These are phyloP conservation scores for Sinocyclocheilus rhinocerous DNA, from an alignment of 2,113 vertebrate genomes.

Conservation along the genomic window DNA sequence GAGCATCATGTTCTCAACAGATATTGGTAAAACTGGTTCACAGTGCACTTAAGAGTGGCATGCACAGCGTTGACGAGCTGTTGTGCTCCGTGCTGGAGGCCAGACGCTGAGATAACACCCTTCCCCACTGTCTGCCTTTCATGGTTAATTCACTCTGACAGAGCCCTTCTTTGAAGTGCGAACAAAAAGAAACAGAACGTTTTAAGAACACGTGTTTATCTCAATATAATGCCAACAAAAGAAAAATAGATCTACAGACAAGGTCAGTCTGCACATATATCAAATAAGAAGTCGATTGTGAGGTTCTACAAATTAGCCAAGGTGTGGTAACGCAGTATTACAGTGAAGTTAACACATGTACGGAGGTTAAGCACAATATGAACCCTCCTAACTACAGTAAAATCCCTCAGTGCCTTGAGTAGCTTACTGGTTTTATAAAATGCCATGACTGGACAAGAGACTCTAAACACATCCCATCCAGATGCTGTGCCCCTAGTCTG, in stretches of 20 bases:
- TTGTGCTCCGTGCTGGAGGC: not conserved
- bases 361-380: too few relatives aligned
- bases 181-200: too few relatives aligned
- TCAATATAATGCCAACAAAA: not conserved
- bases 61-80: not conserved
- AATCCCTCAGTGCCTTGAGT: too few relatives aligned
- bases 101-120: not conserved
- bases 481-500: too few relatives aligned
- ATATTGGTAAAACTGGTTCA: not conserved
- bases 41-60: not conserved
- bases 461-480: too few relatives aligned
- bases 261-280: not conserved
- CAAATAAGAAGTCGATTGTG: not conserved
- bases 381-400: too few relatives aligned
- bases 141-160: not conserved
- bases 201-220: not conserved
- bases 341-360: too few relatives aligned
- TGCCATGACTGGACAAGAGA: too few relatives aligned
- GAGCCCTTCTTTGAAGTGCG: not conserved
- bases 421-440: too few relatives aligned
- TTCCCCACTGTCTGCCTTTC: not conserved
- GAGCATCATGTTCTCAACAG: not conserved
- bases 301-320: too few relatives aligned
- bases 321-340: too few relatives aligned
- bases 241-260: not conserved